These are phyloP conservation scores for Lepidurus apus DNA, from an alignment of 1,140 invertebrate species.

Conservation along the genomic window DNA sequence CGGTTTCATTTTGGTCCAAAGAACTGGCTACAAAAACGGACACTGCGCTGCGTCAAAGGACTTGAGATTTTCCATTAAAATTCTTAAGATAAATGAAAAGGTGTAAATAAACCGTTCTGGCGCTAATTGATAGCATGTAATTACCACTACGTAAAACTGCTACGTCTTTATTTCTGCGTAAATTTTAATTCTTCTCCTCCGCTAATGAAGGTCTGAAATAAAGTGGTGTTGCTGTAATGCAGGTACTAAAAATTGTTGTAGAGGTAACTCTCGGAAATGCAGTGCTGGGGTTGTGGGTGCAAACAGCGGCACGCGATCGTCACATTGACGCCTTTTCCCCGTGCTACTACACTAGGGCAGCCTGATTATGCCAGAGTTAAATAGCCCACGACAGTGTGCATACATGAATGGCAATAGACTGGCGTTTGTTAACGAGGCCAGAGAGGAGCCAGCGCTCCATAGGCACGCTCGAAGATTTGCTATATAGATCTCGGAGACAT, in stretches of 20 bases:
- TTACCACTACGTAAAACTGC: not conserved
- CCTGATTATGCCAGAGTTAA: constrained; percentile 14
- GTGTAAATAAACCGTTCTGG: no score
- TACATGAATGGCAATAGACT: constrained; percentile 22
- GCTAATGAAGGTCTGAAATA: not conserved
- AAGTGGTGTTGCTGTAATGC: not conserved
- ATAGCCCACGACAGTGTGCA: constrained; percentile 12
- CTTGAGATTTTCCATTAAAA: no score
- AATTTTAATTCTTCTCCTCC: not conserved
- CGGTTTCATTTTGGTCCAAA: no score
- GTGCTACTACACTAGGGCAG: not conserved
- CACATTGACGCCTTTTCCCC: not conserved
- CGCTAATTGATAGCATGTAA: not conserved
- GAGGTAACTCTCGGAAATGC: not conserved
- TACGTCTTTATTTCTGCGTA: not conserved
- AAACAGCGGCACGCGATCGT: not conserved
- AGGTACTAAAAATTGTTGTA: not conserved
- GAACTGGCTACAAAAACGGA: no score
- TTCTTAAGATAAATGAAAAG: no score
- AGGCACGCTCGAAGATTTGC: not conserved
- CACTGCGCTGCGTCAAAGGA: no score
- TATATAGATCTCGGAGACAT: not conserved
- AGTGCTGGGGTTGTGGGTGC: not conserved
- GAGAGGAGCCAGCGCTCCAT: not conserved
- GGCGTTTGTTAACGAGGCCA: not conserved